Evolutionary conservation across 2,797 vertebrate genomes (phyloP).

Genomic region (Taeniopygia guttata): DNA sequence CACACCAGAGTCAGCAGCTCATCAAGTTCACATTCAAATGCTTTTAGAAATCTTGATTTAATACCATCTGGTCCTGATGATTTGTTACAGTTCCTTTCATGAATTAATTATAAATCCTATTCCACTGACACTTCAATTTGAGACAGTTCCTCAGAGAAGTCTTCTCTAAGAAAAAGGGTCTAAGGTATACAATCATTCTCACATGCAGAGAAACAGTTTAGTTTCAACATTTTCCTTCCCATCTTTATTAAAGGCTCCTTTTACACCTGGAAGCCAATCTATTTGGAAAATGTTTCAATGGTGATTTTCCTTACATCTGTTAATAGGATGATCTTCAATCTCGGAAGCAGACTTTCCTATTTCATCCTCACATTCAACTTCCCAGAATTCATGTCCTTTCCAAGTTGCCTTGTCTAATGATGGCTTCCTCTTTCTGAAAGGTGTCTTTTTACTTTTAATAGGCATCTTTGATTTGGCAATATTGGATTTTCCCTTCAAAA

Average conservation of each 20-base stretch:
- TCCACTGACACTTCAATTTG: slow-evolving; percentile 57
- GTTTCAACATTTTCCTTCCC: background rate
- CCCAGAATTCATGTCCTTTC: background rate
- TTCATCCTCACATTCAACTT: background rate
- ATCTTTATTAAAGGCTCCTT: background rate
- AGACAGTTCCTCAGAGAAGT: slow-evolving; percentile 41
- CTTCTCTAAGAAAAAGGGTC: slow-evolving; percentile 5
- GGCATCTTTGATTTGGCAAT: background rate
- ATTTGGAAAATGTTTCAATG: background rate
- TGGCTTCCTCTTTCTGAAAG: background rate
- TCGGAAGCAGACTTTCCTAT: background rate
- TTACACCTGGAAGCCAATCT: background rate
- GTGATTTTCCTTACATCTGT: background rate
- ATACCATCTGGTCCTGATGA: slow-evolving; percentile 48
- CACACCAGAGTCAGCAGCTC: slow-evolving; percentile 28
- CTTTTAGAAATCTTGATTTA: slow-evolving; percentile 61
- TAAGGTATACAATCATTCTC: background rate
- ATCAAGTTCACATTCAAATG: slow-evolving; percentile 63
- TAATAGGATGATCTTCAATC: background rate
- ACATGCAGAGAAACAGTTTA: background rate
- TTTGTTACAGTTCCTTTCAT: slow-evolving; percentile 51
- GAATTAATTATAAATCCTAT: slow-evolving; percentile 63
- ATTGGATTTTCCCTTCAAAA: background rate
- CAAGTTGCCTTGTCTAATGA: background rate
- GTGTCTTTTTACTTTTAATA: background rate